Base-by-base conservation (phyloP, 2,113 vertebrate species). In the Geococcyx californianus region DNA sequence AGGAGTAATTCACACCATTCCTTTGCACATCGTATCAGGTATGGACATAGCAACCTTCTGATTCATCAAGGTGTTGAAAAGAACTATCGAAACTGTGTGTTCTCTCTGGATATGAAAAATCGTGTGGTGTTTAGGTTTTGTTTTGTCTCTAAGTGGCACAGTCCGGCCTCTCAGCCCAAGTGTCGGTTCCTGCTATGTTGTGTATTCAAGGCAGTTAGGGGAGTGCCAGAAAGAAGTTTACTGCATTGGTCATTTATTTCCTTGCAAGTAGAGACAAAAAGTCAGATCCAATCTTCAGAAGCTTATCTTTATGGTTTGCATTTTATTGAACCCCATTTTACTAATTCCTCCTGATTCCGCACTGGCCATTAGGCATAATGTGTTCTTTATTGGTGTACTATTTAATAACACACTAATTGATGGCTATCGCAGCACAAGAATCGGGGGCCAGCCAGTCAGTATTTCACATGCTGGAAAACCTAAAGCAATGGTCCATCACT, bases 261-360 rank as follows among this genome's bases (percentile, higher is more conserved):
- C 88, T 96, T 72, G 76, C 80, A 86, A 84, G 75, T 10, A 91
- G 86, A 95, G 79, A 62, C 88, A 86, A 89, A 95, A 96, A 95
- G 90, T 88, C 93, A 95, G 97, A 97, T 96, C n/a, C 49, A 54
- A 80, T 97, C 96, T 96, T 93, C 42, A 83, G 84, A 80, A 96
- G 96, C 96, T 98, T 98, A 98, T 98, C 97, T 98, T 97, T 97
- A 97, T 88, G 87, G 95, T 97, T 98, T 97, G 91, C 84, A 55
- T 95, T 95, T 96, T 97, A 97, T 94, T 91, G 98, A 97, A 94
- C 91, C 86, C 95, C 70, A 70, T 96, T 97, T 97, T 95, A 81
- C 96, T 98, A 98, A 98, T 98, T 98, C 93, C 87, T 95, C 28
- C 55, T 60, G 92, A 97, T 95, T 96, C 91, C 62, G 15, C 55